phyloP scores from a whole-genome alignment of 2,888 invertebrate species.

The Pristionchus fissidentatus region DNA sequence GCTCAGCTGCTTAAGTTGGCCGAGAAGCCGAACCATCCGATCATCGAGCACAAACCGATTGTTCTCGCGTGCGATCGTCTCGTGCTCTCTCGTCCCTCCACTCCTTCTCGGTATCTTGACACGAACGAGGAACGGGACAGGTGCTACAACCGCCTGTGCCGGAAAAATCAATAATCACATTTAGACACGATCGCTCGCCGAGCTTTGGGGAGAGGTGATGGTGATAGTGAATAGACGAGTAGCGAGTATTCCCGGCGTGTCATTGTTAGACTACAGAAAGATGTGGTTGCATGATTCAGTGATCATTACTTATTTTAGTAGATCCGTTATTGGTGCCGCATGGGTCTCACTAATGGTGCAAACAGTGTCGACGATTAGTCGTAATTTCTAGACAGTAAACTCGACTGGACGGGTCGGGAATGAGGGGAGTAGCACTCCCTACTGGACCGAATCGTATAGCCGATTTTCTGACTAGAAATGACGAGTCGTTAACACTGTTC shows the following conservation, averaged over 20 bases:
- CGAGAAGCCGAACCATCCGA: constrained; percentile 51
- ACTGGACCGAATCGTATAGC: too few species aligned
- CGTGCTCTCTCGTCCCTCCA: constrained; percentile 45
- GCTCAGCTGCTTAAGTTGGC: constrained; percentile 62
- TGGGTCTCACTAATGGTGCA: too few species aligned
- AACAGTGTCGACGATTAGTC: too few species aligned
- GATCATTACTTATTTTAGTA: background rate
- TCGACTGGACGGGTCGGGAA: background rate
- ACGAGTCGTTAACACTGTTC: too few species aligned
- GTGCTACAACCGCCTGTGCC: background rate
- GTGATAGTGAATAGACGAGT: too few species aligned
- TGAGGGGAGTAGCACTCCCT: background rate
- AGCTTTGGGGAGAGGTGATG: background rate
- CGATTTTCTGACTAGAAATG: background rate
- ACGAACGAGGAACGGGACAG: constrained; percentile 20
- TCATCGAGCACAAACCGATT: constrained; percentile 49
- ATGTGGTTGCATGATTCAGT: background rate
- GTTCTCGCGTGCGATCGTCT: constrained; percentile 44
- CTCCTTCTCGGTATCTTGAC: constrained; percentile 45
- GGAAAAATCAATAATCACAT: background rate
- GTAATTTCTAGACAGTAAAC: background rate
- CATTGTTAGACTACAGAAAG: too few species aligned
- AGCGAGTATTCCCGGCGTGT: background rate
- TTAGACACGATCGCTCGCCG: constrained; percentile 24
- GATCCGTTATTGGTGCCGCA: too few species aligned